phyloP scores from a whole-genome alignment of 2,797 vertebrate genomes.

The Betta splendens region DNA sequence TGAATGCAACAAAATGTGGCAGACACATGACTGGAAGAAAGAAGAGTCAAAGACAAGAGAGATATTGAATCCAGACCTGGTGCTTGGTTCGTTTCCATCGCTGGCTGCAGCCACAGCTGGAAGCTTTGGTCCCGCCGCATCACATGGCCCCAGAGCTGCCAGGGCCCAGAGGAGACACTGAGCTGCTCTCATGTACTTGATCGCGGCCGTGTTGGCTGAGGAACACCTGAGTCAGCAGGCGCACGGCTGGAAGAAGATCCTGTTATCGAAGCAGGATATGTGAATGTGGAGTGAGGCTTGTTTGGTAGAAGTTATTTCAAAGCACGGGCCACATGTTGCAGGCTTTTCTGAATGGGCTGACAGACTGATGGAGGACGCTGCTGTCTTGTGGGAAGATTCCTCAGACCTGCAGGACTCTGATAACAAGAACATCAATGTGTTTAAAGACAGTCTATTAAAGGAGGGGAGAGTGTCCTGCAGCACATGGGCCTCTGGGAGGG shows the following conservation, averaged over 20 bases:
- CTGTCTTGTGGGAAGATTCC: constrained; percentile 7
- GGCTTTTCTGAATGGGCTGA: constrained; percentile 39
- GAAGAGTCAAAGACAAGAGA: neutral
- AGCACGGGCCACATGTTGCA: no score
- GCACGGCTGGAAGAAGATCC: constrained; percentile 43
- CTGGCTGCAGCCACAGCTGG: constrained; percentile 32
- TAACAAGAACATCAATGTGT: constrained; percentile 52
- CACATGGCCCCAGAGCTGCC: constrained; percentile 9
- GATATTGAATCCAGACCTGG: neutral
- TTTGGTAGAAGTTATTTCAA: constrained; percentile 8
- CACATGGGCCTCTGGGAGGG: constrained; percentile 29
- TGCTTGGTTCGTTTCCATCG: constrained; percentile 12
- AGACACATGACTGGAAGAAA: constrained; percentile 6
- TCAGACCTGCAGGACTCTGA: constrained; percentile 42
- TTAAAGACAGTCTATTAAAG: constrained; percentile 61
- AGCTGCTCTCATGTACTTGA: constrained; percentile 60
- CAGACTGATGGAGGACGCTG: constrained; percentile 17
- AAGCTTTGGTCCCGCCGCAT: constrained; percentile 12
- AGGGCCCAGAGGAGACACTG: constrained; percentile 11
- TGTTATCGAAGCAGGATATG: constrained; percentile 44
- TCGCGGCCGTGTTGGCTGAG: constrained; percentile 38
- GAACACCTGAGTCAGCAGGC: constrained; percentile 58
- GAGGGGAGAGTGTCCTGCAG: constrained; percentile 46
- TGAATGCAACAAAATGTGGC: constrained; percentile 5
- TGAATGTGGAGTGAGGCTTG: constrained; percentile 17